A percentile compares a stretch with the other conserved stretches of the same genome.
These are phyloP conservation scores for Thymelicus acteon DNA, from an alignment of 2,888 invertebrate genomes.

Conservation along the genomic window DNA sequence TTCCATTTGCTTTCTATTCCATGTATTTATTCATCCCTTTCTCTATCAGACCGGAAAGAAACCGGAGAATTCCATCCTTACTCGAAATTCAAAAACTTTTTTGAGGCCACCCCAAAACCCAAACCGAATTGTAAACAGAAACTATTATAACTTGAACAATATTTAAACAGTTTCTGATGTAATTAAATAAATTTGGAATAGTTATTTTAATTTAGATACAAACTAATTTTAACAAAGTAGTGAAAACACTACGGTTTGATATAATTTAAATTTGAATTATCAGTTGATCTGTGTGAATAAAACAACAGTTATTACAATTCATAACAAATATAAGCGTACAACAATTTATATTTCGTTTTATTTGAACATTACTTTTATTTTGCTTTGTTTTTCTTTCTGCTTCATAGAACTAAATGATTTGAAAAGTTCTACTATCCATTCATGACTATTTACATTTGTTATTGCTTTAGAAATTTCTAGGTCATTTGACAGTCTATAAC, in stretches of 20 bases:
- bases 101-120: constrained; percentile 34
- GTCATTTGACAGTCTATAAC: too few relatives aligned
- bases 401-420: too few relatives aligned
- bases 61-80: constrained; percentile 24
- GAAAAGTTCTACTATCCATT: too few relatives aligned
- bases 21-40: constrained; percentile 33
- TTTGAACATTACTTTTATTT: too few relatives aligned
- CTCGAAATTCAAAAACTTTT: constrained; percentile 44
- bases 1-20: constrained; percentile 14
- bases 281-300: neutral
- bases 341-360: too few relatives aligned
- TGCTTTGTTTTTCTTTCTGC: too few relatives aligned
- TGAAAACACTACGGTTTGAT: constrained; percentile 39
- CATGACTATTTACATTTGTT: too few relatives aligned
- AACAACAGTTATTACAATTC: too few relatives aligned
- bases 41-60: constrained; percentile 31
- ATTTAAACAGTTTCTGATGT: constrained; percentile 4
- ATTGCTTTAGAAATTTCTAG: too few relatives aligned
- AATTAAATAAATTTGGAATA: constrained; percentile 25
- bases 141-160: constrained; percentile 30
- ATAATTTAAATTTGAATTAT: constrained; percentile 27
- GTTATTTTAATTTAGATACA: neutral
- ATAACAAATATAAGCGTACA: too few relatives aligned
- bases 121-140: constrained; percentile 11
- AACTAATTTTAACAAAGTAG: constrained; percentile 17